Base-by-base conservation (phyloP, 2,113 vertebrate species). In the Urocynchramus pylzowi region DNA sequence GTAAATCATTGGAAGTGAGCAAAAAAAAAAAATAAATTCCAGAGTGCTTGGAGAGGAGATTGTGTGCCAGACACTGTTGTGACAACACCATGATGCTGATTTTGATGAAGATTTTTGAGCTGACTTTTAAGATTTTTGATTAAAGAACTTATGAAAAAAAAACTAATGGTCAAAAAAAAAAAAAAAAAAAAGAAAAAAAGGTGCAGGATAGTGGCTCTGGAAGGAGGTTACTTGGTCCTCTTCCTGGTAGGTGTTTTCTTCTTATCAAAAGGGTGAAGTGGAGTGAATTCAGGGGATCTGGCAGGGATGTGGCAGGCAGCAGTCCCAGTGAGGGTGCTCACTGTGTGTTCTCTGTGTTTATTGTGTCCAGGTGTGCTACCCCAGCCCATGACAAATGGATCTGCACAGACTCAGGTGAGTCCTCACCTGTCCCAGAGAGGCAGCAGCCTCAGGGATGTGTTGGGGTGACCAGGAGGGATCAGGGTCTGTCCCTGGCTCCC, bases 351-450 rank as follows among this genome's bases (percentile, higher is more conserved):
- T 42, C 49, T 37, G 1, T 28, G 20, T 69, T 19, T 8, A 1
- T 16, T 70, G 3, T 75, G 71, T 1, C 0, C n/a, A 96, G 98
- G 98, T 27, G 87, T 97, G 85, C 90, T 97, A 0, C 98, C 98
- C 37, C 95, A 98, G 70, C 96, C 98, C 5, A 90, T 98, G 90
- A 97, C 95, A 16, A 98, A 98, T 0, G 95, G 96, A 42, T 98
- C 98, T 2, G 98, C 97, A 2, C 98, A 98, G 77, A 97, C 97
- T 16, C 90, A 97, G 94, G 97, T 98, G 81, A 91, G 97, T 52
- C 0, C 37, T 30, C 4, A 2, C 50, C 81, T 53, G 63, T 28
- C 53, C 15, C 21, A 0, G 15, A 0, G 6, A 2, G 27, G 33
- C 27, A n/a, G 76, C 24, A 10, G 28, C 61, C 61, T 2, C 0